phyloP scores from a whole-genome alignment of 2,113 vertebrate species.

The Salvelinus namaycush region DNA sequence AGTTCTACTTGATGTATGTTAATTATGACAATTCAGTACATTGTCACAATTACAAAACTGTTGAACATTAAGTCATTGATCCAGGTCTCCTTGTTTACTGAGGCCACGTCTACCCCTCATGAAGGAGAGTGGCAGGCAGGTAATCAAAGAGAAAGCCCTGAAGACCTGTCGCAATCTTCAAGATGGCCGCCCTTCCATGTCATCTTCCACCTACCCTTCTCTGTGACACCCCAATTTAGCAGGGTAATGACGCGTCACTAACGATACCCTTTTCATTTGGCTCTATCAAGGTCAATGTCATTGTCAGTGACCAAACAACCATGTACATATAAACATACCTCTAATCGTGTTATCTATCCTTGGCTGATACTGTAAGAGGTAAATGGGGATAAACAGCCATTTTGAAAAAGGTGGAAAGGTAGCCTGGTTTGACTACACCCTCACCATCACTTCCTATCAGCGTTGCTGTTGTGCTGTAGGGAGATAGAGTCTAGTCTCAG shows the following conservation, averaged over 20 bases:
- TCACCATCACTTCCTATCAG: background rate
- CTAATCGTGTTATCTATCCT: background rate
- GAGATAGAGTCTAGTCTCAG: constrained; percentile 46
- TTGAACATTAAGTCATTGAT: background rate
- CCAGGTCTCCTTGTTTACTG: no score
- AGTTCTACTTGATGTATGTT: background rate
- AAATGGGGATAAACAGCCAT: constrained; percentile 6
- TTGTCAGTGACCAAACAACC: constrained; percentile 26
- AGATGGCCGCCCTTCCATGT: constrained; percentile 42
- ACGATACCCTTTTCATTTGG: constrained; percentile 67
- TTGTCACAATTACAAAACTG: background rate
- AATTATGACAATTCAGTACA: background rate
- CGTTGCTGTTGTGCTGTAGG: constrained; percentile 29
- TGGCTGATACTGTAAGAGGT: background rate
- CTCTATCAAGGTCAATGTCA: constrained; percentile 73
- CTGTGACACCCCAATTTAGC: constrained; percentile 73
- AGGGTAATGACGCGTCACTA: constrained; percentile 75
- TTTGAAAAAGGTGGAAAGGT: background rate
- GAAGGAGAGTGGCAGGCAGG: background rate
- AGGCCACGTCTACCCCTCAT: background rate
- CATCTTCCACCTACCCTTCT: constrained; percentile 44
- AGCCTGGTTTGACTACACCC: background rate
- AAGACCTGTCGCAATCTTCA: constrained; percentile 8
- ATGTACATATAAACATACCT: background rate
- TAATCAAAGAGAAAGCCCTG: constrained; percentile 10